Evolutionary conservation across 2,113 vertebrate species (phyloP), one percentile per base, ranked within the genome.

Genomic region (Mastomys natalensis): DNA sequence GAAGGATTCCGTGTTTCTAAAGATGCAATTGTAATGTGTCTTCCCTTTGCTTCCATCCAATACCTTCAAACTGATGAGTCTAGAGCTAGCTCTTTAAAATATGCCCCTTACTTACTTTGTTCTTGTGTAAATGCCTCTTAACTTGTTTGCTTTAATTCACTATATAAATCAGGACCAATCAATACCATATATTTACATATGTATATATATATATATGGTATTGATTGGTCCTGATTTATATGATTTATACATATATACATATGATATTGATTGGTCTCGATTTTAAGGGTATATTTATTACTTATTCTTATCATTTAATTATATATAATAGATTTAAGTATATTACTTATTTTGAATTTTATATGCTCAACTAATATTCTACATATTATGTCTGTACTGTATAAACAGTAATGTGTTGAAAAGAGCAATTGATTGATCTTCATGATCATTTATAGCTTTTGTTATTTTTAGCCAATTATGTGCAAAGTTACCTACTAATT

Each of bases 31-130:
- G 13, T 48, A 87, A 0, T 74, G 94, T 98, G 92, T 96, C 90
- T 68, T 89, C 24, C 64, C 15, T 60, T 60, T 85, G 21, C 62
- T 90, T 9, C 78, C 72, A 24, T n/a, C 77, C 90, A 26, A 85
- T 64, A 48, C 13, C 45, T 2, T 88, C 51, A 68, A 94, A 94
- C 60, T 96, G 95, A 93, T 92, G 29, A 73, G 97, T 87, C 95
- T 98, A 97, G 90, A 97, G 96, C 97, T 98, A 98, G 97, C 98
- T 98, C 97, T 98, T 98, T 98, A 98, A 98, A 97, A 95, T 87
- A 60, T 66, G n/a, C 92, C 97, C 97, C 55, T 90, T 48, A 90
- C 66, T 95, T 97, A n/a, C 80, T 97, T 95, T 96, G 96, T 96
- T 85, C 93, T 98, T 98, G 34, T 97, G 90, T 97, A 96, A 96